Percentiles rank a stretch among this genome's conserved stretches.
Conservation (phyloP, 2,113 vertebrate species). For the Sinocyclocheilus rhinocerous region DNA sequence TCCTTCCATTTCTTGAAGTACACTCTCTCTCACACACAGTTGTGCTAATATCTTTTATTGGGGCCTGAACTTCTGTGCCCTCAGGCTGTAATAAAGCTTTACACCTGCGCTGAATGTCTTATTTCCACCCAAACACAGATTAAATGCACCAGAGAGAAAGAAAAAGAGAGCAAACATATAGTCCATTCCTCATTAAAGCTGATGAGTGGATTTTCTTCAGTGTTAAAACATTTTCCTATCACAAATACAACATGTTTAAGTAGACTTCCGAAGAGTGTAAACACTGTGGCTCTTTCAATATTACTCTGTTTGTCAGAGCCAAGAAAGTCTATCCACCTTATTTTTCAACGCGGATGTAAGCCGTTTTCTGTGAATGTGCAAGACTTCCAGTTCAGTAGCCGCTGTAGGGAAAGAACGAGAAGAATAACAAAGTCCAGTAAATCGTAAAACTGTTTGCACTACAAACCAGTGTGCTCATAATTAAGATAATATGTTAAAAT, state of each 20-base stretch:
- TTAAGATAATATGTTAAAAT: no score
- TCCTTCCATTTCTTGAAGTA: slow-evolving; percentile 2
- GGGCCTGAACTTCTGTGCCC: slow-evolving; percentile 9
- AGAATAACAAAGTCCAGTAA: no score
- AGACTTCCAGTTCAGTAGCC: no score
- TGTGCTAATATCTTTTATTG: slow-evolving; percentile 38
- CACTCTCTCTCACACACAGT: not conserved
- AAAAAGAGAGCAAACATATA: not conserved
- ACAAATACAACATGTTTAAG: not conserved
- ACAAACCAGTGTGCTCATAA: no score
- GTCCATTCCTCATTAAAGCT: slow-evolving; percentile 18
- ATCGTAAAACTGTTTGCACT: no score
- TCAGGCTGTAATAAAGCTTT: slow-evolving; percentile 38
- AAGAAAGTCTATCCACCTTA: not conserved
- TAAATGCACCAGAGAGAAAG: not conserved
- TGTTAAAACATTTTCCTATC: not conserved
- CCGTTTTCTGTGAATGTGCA: no score
- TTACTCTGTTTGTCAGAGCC: not conserved
- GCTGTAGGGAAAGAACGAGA: no score
- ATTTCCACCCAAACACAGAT: slow-evolving; percentile 2
- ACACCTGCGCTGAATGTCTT: slow-evolving; percentile 4
- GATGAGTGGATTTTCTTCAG: not conserved
- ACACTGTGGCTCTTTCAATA: not conserved
- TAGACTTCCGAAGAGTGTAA: not conserved
- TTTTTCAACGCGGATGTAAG: no score